Conservation (phyloP, 1,140 invertebrate species). For the Fopius arisanus region DNA sequence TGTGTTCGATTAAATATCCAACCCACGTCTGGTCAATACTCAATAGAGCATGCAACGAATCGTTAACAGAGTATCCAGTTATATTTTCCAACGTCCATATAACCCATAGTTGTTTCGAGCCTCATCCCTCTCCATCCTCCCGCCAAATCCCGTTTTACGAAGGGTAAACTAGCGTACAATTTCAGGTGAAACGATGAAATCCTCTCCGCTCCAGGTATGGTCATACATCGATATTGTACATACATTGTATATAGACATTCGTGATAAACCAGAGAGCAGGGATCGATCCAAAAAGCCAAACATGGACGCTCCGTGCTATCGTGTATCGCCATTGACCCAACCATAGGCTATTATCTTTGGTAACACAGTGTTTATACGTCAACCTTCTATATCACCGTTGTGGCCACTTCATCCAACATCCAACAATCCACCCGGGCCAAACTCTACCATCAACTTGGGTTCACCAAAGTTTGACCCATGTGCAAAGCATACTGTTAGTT, state of each 20-base stretch:
- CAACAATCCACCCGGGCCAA: not conserved
- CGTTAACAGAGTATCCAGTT: constrained; percentile 30
- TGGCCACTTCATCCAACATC: not conserved
- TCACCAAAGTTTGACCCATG: not conserved
- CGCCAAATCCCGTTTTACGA: constrained; percentile 8
- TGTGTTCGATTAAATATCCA: constrained; percentile 24
- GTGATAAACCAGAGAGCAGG: constrained; percentile 9
- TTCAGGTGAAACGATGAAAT: constrained; percentile 24
- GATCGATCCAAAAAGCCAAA: constrained; percentile 21
- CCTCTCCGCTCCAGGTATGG: not conserved
- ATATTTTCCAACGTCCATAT: constrained; percentile 1
- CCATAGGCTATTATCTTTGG: constrained; percentile 35
- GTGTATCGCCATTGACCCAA: constrained; percentile 35
- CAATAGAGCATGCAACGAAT: constrained; percentile 26
- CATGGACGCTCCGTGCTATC: constrained; percentile 29
- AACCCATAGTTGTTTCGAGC: not conserved
- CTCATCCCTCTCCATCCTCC: not conserved
- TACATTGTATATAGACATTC: not conserved
- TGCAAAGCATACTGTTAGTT: not conserved
- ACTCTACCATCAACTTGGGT: not conserved
- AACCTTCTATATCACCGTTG: not conserved
- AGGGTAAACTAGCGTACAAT: constrained; percentile 30
- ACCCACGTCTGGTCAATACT: constrained; percentile 16
- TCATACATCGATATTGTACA: not conserved
- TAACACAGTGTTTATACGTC: not conserved